Base-by-base conservation (phyloP, 2,113 vertebrate species). In the Antigone vipio region DNA sequence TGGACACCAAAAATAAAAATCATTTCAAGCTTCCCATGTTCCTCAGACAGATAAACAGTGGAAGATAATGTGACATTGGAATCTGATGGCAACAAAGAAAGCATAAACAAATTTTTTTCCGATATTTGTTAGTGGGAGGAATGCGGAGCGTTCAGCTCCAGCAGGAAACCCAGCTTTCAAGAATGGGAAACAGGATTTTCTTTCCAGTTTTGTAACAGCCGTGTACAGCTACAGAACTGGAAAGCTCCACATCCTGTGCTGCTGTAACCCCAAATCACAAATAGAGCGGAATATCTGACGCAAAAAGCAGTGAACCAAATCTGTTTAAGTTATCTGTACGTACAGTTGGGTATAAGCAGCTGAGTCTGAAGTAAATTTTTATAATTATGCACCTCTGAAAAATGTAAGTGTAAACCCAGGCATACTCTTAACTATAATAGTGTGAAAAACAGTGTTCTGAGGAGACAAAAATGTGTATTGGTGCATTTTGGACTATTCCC, bases 391-490 rank as follows among this genome's bases (percentile, higher is more conserved):
- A 94, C 88, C 92, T 83, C 71, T 79, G 83, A 40, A 93, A 95
- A 93, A 56, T 22, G 35, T 0, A 23, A 80, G 73, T 93, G 90
- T 85, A 91, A 93, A 72, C 40, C 72, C 44, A 9, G 84, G 72
- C 74, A 20, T 13, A 26, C 44, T 79, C 63, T 50, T 88, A 66
- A 68, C 59, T n/a, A 1, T 64, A 77, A 83, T 76, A 45, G 95
- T 91, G 94, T 92, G 96, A 97, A 97, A 95, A 97, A 22, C 91
- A 62, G 77, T 20, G 47, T 49, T 94, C 66, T 53, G 91, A 59
- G 71, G 88, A 91, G 93, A 68, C 72, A 79, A 58, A 68, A 92
- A 91, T 55, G 63, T 23, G 91, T 73, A 3, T 72, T 40, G 82
- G 79, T 74, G 88, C 89, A 4, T 85, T 93, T 85, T 76, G 80